Evolutionary conservation across 2,888 invertebrate genomes (phyloP).

Genomic region (Lumbricus terrestris): DNA sequence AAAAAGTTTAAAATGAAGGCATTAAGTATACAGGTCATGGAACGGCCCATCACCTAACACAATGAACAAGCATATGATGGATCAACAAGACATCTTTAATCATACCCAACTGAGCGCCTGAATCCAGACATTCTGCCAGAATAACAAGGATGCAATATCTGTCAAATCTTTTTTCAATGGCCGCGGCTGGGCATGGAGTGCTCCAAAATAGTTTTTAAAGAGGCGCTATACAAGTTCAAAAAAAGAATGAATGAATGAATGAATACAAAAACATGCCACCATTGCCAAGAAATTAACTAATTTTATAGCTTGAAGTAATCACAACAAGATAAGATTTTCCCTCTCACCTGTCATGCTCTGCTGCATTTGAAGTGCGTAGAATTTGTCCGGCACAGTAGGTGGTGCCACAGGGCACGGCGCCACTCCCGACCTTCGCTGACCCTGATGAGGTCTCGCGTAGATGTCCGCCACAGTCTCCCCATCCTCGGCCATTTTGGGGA

Average conservation of each 20-base stretch:
- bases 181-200: no score
- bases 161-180: no score
- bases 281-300: neutral
- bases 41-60: neutral
- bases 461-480: neutral
- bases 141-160: neutral
- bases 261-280: no score
- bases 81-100: neutral
- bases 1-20: neutral
- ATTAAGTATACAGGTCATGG: neutral
- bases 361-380: neutral
- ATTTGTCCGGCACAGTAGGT: neutral
- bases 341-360: neutral
- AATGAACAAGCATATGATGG: neutral
- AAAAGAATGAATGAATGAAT: no score
- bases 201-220: no score
- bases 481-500: neutral
- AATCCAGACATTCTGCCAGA: neutral
- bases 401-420: neutral
- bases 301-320: neutral
- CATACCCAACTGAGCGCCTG: neutral
- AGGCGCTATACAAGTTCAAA: no score
- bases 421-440: neutral
- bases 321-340: neutral
- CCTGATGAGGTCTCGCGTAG: neutral